Conservation (phyloP, 2,113 vertebrate genomes). For the Antechinus flavipes region DNA sequence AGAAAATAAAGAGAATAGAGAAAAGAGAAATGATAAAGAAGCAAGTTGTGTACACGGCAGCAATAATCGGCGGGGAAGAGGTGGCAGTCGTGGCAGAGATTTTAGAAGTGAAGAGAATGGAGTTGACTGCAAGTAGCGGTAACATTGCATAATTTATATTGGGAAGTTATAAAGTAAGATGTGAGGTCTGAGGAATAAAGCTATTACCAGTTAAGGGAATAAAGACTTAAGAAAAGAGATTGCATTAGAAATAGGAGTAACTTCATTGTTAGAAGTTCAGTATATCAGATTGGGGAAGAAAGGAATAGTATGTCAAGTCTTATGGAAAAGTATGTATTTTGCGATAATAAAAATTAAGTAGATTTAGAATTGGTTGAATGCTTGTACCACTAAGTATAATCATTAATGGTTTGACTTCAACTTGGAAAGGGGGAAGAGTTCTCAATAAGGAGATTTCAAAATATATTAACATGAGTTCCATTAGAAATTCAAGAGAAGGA, state of each 20-base stretch:
- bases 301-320: too few species aligned
- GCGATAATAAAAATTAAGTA: neutral
- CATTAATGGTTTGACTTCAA: neutral
- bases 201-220: neutral
- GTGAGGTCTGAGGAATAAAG: neutral
- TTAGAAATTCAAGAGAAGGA: neutral
- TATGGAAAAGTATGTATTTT: neutral
- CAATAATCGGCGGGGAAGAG: slow-evolving; percentile 91
- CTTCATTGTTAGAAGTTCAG: neutral
- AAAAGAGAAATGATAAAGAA: slow-evolving; percentile 93
- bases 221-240: neutral
- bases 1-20: slow-evolving; percentile 94
- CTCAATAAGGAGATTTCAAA: neutral
- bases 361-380: neutral
- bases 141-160: too few species aligned
- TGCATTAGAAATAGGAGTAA: neutral
- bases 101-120: slow-evolving; percentile 27
- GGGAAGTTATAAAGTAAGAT: neutral
- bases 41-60: slow-evolving; percentile 89
- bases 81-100: slow-evolving; percentile 89
- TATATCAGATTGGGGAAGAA: neutral
- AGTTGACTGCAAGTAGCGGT: neutral
- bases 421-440: neutral
- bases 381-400: neutral
- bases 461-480: neutral